Base-by-base conservation (phyloP, 1,140 invertebrate species). In the Magallana ariakensis region DNA sequence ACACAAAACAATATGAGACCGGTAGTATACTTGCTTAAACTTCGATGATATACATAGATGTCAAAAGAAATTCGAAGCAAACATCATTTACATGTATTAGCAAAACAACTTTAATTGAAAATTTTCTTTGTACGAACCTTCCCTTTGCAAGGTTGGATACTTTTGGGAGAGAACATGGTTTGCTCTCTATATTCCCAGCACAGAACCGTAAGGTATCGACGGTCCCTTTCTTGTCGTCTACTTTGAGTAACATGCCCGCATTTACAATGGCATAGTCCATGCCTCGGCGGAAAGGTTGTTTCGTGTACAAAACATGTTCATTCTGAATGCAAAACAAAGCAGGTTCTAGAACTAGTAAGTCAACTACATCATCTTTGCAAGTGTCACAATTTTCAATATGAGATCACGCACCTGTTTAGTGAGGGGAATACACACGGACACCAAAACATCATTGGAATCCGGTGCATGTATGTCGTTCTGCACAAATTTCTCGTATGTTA, bases 191-290 rank as follows among this genome's bases (percentile, higher is more conserved):
- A 57, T 85, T 85, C 62, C 98, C 96, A 97, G 96, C 99, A 26
- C 97, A 96, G 54, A 98, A 94, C 80, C 94, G 94, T n/a, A 96
- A 95, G 80, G 96, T 94, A 66, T 95, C 92, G 15, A 98, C 95
- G 3, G 95, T 93, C 95, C 95, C 56, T 94, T 90, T 80, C 94
- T 89, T 80, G 86, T 87, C 75, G 15, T 94, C 88, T 22, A 96
- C 90, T 11, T 91, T 86, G 0, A 92, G 87, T 55, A 87, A 87
- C 86, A 93, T 84, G 15, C 88, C 91, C 80, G 97, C 96, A 92
- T 98, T 99, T 0, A 98, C 58, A 1, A 99, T 98, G 8, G 98
- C 97, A 91, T 99, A 99, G 93, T 99, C 98, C 94, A 99, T 98
- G 90, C 99, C 98, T 90, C 97, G 95, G 83, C 98, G 95, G 92